These are phyloP conservation scores for Gobio gobio DNA, from an alignment of 2,113 vertebrate genomes.

Conservation along the genomic window DNA sequence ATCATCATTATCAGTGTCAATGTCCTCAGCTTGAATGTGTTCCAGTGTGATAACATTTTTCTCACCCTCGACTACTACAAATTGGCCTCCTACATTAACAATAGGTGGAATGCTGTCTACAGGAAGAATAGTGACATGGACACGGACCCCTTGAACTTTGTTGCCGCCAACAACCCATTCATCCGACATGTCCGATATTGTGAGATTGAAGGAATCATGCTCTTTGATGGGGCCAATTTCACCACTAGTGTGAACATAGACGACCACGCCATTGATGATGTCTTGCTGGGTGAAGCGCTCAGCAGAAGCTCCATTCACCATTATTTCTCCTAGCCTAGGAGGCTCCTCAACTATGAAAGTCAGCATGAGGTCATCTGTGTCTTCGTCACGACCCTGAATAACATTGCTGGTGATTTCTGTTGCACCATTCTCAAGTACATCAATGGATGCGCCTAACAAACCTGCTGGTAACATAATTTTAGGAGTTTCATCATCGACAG, in stretches of 20 bases:
- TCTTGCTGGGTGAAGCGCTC: conserved; percentile 90
- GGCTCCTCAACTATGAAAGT: conserved; percentile 88
- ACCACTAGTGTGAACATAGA: conserved; percentile 88
- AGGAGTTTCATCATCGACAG: conserved; percentile 82
- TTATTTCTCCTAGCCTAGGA: conserved; percentile 83
- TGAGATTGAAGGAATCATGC: conserved; percentile 90
- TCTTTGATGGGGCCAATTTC: conserved; percentile 87
- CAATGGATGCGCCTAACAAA: conserved; percentile 86
- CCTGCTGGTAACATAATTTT: conserved; percentile 80
- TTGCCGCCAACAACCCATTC: conserved; percentile 87
- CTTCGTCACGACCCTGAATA: conserved; percentile 84
- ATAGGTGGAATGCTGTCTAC: conserved; percentile 84
- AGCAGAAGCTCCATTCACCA: conserved; percentile 82
- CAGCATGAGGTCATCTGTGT: conserved; percentile 88
- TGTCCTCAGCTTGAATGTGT: conserved; percentile 84
- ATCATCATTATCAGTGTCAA: conserved; percentile 86
- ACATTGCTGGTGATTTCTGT: conserved; percentile 88
- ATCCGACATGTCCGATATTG: conserved; percentile 87
- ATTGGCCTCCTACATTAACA: conserved; percentile 72
- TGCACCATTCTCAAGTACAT: conserved; percentile 89
- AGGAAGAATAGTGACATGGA: conserved; percentile 92
- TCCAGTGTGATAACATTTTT: conserved; percentile 80
- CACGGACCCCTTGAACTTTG: conserved; percentile 84
- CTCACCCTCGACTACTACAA: conserved; percentile 79
- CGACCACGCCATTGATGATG: conserved; percentile 88